Conservation (phyloP, 2,113 vertebrate genomes). For the Leiothrix lutea region DNA sequence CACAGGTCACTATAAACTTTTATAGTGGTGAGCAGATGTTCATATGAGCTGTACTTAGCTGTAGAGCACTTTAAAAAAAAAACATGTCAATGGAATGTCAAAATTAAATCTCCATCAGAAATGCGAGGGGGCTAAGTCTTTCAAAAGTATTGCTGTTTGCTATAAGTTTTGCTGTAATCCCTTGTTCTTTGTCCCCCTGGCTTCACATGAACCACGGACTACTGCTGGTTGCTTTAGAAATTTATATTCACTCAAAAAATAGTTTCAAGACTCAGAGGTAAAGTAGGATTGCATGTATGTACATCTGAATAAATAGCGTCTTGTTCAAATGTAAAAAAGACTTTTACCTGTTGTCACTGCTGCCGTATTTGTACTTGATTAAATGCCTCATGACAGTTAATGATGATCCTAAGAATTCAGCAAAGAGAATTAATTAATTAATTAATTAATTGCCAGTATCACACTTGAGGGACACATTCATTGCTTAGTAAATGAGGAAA, state of each 20-base stretch:
- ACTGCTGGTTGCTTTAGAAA: background rate
- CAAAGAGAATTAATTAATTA: background rate
- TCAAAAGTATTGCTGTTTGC: background rate
- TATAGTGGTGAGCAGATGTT: constrained; percentile 66
- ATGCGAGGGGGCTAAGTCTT: background rate
- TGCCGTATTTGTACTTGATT: background rate
- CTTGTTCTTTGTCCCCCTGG: background rate
- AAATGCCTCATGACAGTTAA: background rate
- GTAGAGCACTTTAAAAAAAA: constrained; percentile 44
- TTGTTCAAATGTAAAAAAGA: background rate
- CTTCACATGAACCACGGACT: background rate
- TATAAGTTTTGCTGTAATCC: background rate
- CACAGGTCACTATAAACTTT: constrained; percentile 59
- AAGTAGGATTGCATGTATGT: background rate
- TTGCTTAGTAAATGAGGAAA: background rate
- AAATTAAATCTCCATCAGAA: constrained; percentile 48
- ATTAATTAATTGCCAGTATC: background rate
- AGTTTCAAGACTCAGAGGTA: background rate
- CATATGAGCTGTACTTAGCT: constrained; percentile 49
- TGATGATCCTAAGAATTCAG: background rate
- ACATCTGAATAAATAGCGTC: background rate
- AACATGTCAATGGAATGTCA: constrained; percentile 25
- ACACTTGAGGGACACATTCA: background rate
- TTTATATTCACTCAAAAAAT: background rate
- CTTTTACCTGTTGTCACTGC: background rate